These are phyloP conservation scores for Tolypeutes matacus DNA, from an alignment of 2,797 vertebrate species.

Conservation along the genomic window DNA sequence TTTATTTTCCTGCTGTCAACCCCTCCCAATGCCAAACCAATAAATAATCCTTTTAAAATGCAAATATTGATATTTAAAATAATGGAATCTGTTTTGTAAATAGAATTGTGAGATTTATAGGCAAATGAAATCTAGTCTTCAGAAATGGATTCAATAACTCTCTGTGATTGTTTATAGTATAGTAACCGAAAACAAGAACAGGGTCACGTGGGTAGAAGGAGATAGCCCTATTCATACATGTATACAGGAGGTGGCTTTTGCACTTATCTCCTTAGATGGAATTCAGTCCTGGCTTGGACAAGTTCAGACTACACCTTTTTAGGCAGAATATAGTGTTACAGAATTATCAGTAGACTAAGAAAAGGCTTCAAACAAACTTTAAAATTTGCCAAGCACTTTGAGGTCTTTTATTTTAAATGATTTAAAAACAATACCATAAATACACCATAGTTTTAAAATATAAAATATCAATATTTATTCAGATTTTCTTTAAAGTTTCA, in stretches of 20 bases:
- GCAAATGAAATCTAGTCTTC: conserved; percentile 63
- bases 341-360: background rate
- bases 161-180: background rate
- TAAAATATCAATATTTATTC: background rate
- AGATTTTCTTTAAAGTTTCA: background rate
- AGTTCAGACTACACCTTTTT: background rate
- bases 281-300: conserved; percentile 57
- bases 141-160: conserved; percentile 64
- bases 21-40: conserved; percentile 51
- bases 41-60: conserved; percentile 81
- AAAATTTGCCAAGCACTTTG: background rate
- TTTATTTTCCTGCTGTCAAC: background rate
- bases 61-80: conserved; percentile 85
- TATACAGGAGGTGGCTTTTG: background rate
- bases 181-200: background rate
- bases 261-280: conserved; percentile 47
- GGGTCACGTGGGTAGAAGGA: background rate
- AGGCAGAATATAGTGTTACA: background rate
- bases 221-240: background rate
- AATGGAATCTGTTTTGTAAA: conserved; percentile 67
- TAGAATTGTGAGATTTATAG: conserved; percentile 70
- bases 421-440: background rate
- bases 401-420: conserved; percentile 8
- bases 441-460: background rate
- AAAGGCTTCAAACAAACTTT: background rate